Evolutionary conservation across 2,113 vertebrate species (phyloP).

Genomic region (Calyptommatus sinebrachiatus): DNA sequence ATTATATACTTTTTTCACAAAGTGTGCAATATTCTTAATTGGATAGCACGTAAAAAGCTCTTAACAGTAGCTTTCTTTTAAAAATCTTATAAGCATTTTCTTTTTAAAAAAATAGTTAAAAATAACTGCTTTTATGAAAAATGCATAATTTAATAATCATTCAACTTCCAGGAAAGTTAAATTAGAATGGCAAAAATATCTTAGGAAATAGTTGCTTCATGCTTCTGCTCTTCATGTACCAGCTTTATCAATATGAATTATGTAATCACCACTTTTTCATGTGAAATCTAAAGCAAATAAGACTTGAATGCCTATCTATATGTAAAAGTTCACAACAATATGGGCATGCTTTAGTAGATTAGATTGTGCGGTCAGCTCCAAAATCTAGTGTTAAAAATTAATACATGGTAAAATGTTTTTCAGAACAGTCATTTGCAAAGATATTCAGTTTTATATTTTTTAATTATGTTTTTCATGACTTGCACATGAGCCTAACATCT

Average conservation of each 20-base stretch:
- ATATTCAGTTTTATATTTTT: background rate
- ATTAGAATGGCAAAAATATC: background rate
- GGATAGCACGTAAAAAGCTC: background rate
- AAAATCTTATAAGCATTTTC: background rate
- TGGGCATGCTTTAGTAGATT: background rate
- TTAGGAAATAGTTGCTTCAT: background rate
- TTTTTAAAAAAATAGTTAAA: background rate
- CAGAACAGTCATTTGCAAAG: background rate
- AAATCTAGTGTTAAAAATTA: background rate
- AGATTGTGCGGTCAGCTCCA: background rate
- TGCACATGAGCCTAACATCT: background rate
- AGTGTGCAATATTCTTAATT: background rate
- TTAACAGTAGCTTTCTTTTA: background rate
- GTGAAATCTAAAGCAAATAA: background rate
- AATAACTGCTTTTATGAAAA: background rate
- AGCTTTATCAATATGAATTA: background rate
- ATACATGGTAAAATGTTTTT: background rate
- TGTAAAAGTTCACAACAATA: background rate
- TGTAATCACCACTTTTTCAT: background rate
- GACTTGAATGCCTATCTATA: background rate
- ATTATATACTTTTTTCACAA: background rate
- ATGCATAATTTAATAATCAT: background rate
- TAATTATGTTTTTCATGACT: background rate
- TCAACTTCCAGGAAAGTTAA: background rate
- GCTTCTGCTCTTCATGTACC: background rate